Evolutionary conservation across 2,113 vertebrate species (phyloP), one percentile per base, ranked within the genome.

Genomic region (Cyanoramphus novaezelandiae): DNA sequence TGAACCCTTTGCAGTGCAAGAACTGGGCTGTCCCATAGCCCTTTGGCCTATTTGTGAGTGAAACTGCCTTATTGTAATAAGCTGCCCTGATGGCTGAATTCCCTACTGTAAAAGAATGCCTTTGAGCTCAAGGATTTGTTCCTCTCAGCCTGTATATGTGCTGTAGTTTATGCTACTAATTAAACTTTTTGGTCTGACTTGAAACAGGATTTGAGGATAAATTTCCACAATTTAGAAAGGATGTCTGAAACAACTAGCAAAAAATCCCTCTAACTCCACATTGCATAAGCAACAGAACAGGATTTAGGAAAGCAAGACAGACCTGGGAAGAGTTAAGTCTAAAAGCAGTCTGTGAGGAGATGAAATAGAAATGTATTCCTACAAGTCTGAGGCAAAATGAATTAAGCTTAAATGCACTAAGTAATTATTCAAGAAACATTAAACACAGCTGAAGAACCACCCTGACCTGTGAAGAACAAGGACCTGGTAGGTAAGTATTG

Each of bases 231-330:
- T 62, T 60, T 35, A 10, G 41, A 62, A 86, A 25, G 8, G 18
- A 44, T 10, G 57, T 47, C 0, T 7, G 11, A 46, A 46, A 67
- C 31, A 52, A 37, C 2, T 7, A 17, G n/a, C 1, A 1, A 81
- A 21, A 47, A 62, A 63, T 27, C 12, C 13, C 10, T 77, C 10
- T 5, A n/a, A n/a, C 12, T 68, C 63, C 35, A 43, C 6, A 11
- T 37, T 29, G 13, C 10, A 6, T 37, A 53, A 52, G 70, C 33
- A 68, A 79, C 23, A n/a, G 18, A 46, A 33, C 12, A 16, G 41
- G n/a, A 13, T 68, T 53, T 33, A 33, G 46, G 37, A 25, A 37
- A 44, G 27, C 17, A 88, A 21, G 33, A 33, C 17, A 69, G 53
- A 47, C 18, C 28, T 53, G 53, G 8, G 28, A 60, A 37, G 15